Evolutionary conservation across 92 coral and sea anemone species (phyloP).

Genomic region (Ricordea florida): DNA sequence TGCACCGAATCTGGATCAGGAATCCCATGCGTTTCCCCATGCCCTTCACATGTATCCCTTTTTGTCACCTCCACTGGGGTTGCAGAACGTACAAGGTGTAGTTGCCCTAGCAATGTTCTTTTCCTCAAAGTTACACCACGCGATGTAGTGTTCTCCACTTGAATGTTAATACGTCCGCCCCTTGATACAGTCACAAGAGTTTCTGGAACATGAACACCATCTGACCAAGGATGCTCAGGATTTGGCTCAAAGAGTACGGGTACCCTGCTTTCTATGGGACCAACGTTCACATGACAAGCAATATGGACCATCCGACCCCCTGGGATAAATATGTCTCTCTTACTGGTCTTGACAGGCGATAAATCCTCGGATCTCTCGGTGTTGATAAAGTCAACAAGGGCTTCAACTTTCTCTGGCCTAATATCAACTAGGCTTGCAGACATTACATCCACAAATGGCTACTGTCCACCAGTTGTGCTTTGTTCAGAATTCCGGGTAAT

Average conservation of each 20-base stretch:
- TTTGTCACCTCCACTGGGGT: constrained; percentile 36
- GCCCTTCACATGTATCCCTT: no score
- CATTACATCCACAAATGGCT: constrained; percentile 27
- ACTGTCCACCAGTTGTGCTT: no score
- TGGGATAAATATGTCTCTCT: no score
- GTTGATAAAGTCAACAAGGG: no score
- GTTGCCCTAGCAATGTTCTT: constrained; percentile 25
- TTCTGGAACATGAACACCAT: constrained; percentile 49
- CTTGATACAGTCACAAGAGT: constrained; percentile 34
- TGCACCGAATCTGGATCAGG: no score
- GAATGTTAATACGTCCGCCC: no score
- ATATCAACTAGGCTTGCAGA: constrained; percentile 34
- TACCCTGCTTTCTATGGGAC: constrained; percentile 51
- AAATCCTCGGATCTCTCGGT: no score
- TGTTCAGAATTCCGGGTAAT: no score
- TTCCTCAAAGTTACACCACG: constrained; percentile 3
- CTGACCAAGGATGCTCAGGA: constrained; percentile 57
- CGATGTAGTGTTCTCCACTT: constrained; percentile 14
- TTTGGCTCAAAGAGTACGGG: constrained; percentile 73
- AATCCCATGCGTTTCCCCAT: no score
- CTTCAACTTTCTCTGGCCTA: no score
- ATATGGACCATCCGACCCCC: no score
- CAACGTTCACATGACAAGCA: constrained; percentile 44
- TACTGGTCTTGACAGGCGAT: no score
- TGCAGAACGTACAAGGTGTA: constrained; percentile 33